Conservation (phyloP, 1,140 invertebrate genomes). For the Palaemon carinicauda region DNA sequence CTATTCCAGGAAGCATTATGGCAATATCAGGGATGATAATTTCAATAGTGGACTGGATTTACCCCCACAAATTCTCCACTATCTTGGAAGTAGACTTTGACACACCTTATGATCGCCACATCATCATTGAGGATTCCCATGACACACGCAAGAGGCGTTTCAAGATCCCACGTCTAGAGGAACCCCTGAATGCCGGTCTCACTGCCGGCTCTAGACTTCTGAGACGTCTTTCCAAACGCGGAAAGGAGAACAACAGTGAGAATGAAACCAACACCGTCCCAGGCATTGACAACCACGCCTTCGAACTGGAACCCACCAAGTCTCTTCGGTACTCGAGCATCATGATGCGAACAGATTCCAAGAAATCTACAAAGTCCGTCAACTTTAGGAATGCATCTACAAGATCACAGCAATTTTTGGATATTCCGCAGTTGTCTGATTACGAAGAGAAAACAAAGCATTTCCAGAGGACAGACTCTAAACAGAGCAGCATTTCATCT, state of each 20-base stretch:
- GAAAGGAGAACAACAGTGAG: constrained; percentile 62
- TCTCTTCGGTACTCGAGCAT: constrained; percentile 66
- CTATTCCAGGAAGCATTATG: constrained; percentile 75
- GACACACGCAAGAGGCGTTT: constrained; percentile 75
- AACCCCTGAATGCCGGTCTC: constrained; percentile 68
- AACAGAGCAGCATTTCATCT: constrained; percentile 55
- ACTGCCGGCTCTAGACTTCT: constrained; percentile 65
- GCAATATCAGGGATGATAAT: constrained; percentile 79
- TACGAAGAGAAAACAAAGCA: constrained; percentile 51
- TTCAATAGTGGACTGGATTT: constrained; percentile 82
- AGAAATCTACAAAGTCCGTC: constrained; percentile 61
- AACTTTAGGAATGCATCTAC: constrained; percentile 47
- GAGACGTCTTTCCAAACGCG: constrained; percentile 70
- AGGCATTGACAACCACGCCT: constrained; percentile 70
- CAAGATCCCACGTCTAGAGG: constrained; percentile 70
- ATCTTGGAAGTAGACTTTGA: constrained; percentile 93
- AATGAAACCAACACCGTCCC: constrained; percentile 25
- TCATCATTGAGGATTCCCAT: constrained; percentile 88
- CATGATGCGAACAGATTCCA: constrained; percentile 60
- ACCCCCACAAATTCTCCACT: constrained; percentile 90
- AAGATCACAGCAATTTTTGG: constrained; percentile 32
- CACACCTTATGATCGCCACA: constrained; percentile 90
- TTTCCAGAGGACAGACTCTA: constrained; percentile 56
- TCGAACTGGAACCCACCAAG: constrained; percentile 69
- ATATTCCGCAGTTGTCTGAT: constrained; percentile 55